Evolutionary conservation across 2,113 vertebrate species (phyloP).

Genomic region (Zosterops pallidus): DNA sequence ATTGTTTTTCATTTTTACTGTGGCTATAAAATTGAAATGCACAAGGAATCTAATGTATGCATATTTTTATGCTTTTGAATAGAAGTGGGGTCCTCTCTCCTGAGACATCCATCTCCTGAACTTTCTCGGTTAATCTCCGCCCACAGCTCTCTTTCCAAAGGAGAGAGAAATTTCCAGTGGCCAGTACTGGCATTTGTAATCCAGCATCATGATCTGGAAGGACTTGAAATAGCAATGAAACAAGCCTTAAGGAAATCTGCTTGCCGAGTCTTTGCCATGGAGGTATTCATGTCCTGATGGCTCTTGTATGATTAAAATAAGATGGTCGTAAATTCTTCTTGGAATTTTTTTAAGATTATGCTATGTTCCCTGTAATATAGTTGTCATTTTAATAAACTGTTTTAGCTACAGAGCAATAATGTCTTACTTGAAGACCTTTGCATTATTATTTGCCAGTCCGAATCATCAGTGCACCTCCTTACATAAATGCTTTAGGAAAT

Average conservation of each 20-base stretch:
- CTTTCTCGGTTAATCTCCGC: slow-evolving; percentile 96
- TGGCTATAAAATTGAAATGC: background rate
- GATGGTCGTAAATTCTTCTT: background rate
- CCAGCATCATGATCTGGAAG: slow-evolving; percentile 97
- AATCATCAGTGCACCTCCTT: background rate
- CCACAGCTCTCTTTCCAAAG: slow-evolving; percentile 96
- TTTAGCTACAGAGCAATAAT: background rate
- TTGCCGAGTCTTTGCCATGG: slow-evolving; percentile 98
- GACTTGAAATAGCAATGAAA: slow-evolving; percentile 97
- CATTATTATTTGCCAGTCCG: background rate
- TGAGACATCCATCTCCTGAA: slow-evolving; percentile 97
- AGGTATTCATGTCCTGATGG: slow-evolving; percentile 76
- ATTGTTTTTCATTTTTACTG: background rate
- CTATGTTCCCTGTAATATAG: background rate
- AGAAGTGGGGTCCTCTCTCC: slow-evolving; percentile 97
- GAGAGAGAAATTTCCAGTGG: slow-evolving; percentile 99
- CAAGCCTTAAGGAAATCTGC: slow-evolving; percentile 97
- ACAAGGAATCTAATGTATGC: slow-evolving; percentile 45
- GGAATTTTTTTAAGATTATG: background rate
- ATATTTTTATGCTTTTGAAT: slow-evolving; percentile 64
- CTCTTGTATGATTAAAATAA: background rate
- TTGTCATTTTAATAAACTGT: background rate
- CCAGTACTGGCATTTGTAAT: slow-evolving; percentile 98
- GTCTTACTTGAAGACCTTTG: background rate
- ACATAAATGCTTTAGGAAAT: background rate